Base-by-base conservation (phyloP, 2,797 vertebrate species). In the Paedocypris micromegethes region DNA sequence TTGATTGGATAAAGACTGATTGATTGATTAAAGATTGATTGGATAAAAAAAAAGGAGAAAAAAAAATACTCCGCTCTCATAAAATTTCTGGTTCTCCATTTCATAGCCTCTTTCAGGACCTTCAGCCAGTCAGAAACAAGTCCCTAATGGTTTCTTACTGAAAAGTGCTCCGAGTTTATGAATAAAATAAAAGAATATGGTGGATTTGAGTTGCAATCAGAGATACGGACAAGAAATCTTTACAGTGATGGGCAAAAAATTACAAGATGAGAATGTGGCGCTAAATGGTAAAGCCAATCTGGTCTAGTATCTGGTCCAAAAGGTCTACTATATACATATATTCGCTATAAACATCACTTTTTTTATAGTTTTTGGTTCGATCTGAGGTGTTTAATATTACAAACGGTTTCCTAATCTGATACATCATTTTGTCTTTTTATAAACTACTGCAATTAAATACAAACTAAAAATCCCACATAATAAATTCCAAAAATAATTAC, bases 401-500 rank as follows among this genome's bases (percentile, higher is more conserved):
- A 23, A 23, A 23, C 23, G 1, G 23, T 23, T 23, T 23, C 23
- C 23, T 23, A 23, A 23, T 23, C 23, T 23, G 23, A 23, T 23
- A 23, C 23, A 23, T 23, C 23, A 23, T 23, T 23, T 23, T 23
- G 23, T 23, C 23, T 23, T 23, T 23, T 23, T 23, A 23, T 23
- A 23, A 23, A 23, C 23, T 23, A 23, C 23, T 23, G 1, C 23
- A 23, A 23, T 1, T 23, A 23, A 23, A 23, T 23, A 23, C 23
- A 23, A 23, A 23, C 23, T 23, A 23, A 23, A 23, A 23, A 23
- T 23, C 23, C 23, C 23, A 23, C 23, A 23, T 23, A 23, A 23
- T 23, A 23, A 23, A 23, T 23, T 23, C 55, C 38, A 70, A 46
- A 59, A 61, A 64, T 79, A 77, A 81, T 83, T 70, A 81, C 59